Evolutionary conservation across 1,140 invertebrate genomes (phyloP).

Genomic region (Pseudachorutes palmiensis): DNA sequence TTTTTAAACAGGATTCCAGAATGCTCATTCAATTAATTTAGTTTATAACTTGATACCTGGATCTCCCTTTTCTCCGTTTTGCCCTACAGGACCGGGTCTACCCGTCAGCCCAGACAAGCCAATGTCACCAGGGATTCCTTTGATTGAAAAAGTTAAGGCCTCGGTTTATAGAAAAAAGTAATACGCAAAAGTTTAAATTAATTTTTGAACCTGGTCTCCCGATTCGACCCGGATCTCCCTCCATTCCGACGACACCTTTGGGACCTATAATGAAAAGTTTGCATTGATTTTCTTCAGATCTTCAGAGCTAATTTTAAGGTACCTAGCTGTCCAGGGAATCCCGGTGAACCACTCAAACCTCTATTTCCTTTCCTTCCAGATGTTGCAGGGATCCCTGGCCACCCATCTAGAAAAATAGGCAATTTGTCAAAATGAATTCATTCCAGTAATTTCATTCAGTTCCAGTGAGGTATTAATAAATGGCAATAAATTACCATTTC

Average conservation of each 20-base stretch:
- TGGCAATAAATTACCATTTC: too few species aligned
- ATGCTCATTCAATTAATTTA: neutral
- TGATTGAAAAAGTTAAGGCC: too few species aligned
- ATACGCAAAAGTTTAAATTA: too few species aligned
- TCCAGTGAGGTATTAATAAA: too few species aligned
- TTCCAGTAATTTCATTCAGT: too few species aligned
- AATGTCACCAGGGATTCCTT: slow-evolving; percentile 23
- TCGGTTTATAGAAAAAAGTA: too few species aligned
- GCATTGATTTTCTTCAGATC: neutral
- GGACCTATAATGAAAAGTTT: neutral
- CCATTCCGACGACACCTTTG: slow-evolving; percentile 11
- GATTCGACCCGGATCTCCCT: slow-evolving; percentile 23
- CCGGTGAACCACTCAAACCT: slow-evolving; percentile 30
- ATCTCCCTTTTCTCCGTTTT: slow-evolving; percentile 12
- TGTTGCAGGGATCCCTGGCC: slow-evolving; percentile 27
- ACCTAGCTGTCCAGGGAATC: slow-evolving; percentile 4
- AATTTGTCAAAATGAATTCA: too few species aligned
- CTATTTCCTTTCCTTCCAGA: slow-evolving; percentile 37
- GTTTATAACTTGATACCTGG: too few species aligned
- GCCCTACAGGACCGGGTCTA: slow-evolving; percentile 20
- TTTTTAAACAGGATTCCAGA: neutral
- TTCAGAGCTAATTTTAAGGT: neutral
- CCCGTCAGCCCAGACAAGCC: slow-evolving; percentile 32
- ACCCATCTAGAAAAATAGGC: neutral
- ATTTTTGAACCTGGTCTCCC: slow-evolving; percentile 17